Percentiles rank a stretch among this genome's conserved stretches.
These are phyloP conservation scores for Caracal caracal DNA, from an alignment of 2,113 vertebrate genomes.

Conservation along the genomic window DNA sequence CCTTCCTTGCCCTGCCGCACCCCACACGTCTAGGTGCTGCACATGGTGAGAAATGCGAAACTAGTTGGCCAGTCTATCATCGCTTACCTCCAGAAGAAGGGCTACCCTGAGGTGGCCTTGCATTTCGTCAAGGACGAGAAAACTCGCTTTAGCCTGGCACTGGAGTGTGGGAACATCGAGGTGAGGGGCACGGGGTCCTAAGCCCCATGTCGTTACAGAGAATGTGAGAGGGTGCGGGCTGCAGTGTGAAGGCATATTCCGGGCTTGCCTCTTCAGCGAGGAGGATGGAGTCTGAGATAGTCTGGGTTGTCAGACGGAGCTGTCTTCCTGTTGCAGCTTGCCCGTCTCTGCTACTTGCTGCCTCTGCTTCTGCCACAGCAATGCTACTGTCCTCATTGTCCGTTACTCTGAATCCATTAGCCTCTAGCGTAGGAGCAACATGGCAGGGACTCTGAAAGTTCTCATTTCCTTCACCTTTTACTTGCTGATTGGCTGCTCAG, in stretches of 20 bases:
- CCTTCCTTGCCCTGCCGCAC: not conserved
- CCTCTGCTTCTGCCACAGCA: not conserved
- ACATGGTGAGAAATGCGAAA: constrained; percentile 98
- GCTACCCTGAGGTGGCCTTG: constrained; percentile 97
- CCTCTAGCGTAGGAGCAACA: not conserved
- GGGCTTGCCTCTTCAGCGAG: not conserved
- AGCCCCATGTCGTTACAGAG: not conserved
- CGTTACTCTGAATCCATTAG: constrained; percentile 3
- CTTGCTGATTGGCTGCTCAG: not conserved
- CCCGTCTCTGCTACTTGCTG: not conserved
- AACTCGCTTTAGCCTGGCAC: constrained; percentile 95
- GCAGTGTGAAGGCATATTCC: not conserved
- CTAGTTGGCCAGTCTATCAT: constrained; percentile 99
- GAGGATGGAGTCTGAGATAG: not conserved
- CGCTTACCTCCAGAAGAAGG: constrained; percentile 98
- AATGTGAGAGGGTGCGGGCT: not conserved
- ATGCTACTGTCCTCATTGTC: not conserved
- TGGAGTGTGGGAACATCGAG: constrained; percentile 97
- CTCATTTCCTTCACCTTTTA: not conserved
- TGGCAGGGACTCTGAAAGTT: constrained; percentile 7
- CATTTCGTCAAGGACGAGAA: constrained; percentile 99
- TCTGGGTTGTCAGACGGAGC: constrained; percentile 18
- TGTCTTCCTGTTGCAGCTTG: not conserved
- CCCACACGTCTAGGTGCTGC: constrained; percentile 90
- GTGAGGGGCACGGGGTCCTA: constrained; percentile 57